These are phyloP conservation scores for Triops longicaudatus DNA, from an alignment of 1,140 invertebrate species.

Conservation along the genomic window DNA sequence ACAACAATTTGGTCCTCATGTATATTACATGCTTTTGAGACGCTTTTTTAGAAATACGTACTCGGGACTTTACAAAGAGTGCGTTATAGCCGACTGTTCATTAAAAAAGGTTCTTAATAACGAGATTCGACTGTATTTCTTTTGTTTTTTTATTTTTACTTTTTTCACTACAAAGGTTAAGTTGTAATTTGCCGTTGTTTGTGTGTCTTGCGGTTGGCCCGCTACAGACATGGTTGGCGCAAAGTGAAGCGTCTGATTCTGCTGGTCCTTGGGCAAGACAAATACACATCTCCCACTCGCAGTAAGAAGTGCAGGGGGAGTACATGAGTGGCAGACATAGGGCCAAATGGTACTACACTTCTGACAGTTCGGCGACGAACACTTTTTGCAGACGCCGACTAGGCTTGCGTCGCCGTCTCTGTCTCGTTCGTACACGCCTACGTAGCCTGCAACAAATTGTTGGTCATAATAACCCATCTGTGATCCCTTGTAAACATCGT, in stretches of 20 bases:
- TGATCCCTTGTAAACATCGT: constrained; percentile 13
- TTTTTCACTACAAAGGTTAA: background rate
- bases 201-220: background rate
- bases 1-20: too few species aligned
- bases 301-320: background rate
- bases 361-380: background rate
- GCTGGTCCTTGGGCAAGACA: background rate
- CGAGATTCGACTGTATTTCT: too few species aligned
- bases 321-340: background rate
- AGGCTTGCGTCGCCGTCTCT: background rate
- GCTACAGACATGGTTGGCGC: background rate
- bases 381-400: background rate
- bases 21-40: too few species aligned
- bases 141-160: background rate
- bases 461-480: background rate
- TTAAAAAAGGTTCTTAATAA: too few species aligned
- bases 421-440: background rate
- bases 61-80: too few species aligned
- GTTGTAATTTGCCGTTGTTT: background rate
- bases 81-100: too few species aligned
- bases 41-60: too few species aligned
- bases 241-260: background rate
- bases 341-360: background rate
- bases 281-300: constrained; percentile 5
- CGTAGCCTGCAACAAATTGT: background rate